These are phyloP conservation scores for Caenorhabditis virilis DNA, from an alignment of 2,888 invertebrate genomes.

Conservation along the genomic window DNA sequence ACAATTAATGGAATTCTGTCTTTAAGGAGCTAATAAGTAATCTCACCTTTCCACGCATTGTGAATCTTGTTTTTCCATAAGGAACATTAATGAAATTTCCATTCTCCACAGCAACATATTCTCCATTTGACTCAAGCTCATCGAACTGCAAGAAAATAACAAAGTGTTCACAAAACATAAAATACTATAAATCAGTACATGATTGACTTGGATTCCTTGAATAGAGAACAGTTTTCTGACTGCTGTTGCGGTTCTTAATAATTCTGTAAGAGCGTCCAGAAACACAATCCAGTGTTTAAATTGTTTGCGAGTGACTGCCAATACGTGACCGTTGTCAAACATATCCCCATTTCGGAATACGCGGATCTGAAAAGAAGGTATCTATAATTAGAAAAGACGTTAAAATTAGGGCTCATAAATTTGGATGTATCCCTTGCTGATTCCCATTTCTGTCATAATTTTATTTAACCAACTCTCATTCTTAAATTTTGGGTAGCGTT, in stretches of 20 bases:
- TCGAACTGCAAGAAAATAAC: constrained; percentile 43
- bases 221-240: constrained; percentile 35
- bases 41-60: constrained; percentile 25
- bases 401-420: neutral
- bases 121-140: constrained; percentile 47
- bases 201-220: constrained; percentile 34
- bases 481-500: neutral
- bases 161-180: neutral
- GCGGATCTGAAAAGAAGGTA: constrained; percentile 45
- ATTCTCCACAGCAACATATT: constrained; percentile 54
- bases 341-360: constrained; percentile 59
- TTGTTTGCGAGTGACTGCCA: constrained; percentile 54
- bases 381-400: too few relatives aligned
- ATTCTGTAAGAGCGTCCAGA: constrained; percentile 49
- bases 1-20: neutral
- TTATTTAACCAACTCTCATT: neutral
- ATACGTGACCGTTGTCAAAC: constrained; percentile 46
- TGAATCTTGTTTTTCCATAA: constrained; percentile 39
- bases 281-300: constrained; percentile 61
- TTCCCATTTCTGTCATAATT: constrained; percentile 1
- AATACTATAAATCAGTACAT: constrained; percentile 17
- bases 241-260: constrained; percentile 37
- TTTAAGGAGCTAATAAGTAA: neutral
- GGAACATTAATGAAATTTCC: constrained; percentile 41
- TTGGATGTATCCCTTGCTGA: neutral